phyloP scores from a whole-genome alignment of 2,113 vertebrate species.

The Oncorhynchus nerka region DNA sequence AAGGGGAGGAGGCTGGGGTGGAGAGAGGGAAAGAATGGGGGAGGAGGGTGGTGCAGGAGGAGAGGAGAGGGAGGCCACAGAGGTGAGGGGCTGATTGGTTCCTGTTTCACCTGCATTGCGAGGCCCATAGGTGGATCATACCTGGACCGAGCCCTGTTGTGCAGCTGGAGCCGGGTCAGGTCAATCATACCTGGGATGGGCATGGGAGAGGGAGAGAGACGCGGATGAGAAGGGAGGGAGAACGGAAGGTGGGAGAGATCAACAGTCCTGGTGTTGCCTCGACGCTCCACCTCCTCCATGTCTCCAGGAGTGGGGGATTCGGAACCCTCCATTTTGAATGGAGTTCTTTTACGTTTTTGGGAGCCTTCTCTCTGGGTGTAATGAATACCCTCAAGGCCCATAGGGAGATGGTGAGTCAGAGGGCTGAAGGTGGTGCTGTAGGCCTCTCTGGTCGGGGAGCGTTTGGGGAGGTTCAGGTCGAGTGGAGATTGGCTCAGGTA shows the following conservation, averaged over 20 bases:
- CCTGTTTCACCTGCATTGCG: constrained; percentile 82
- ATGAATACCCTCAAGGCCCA: constrained; percentile 60
- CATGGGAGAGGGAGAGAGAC: constrained; percentile 64
- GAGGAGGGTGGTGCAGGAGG: constrained; percentile 78
- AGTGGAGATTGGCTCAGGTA: constrained; percentile 61
- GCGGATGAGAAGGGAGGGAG: constrained; percentile 66
- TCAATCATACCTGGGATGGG: constrained; percentile 90
- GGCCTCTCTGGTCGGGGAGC: constrained; percentile 60
- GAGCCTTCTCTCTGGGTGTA: constrained; percentile 77
- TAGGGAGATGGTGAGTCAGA: constrained; percentile 68
- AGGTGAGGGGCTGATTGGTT: constrained; percentile 78
- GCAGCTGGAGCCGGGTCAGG: constrained; percentile 84
- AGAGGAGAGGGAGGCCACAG: constrained; percentile 80
- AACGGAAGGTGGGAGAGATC: constrained; percentile 66
- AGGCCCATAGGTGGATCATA: constrained; percentile 50
- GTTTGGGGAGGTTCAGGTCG: constrained; percentile 49
- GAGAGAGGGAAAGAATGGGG: constrained; percentile 80
- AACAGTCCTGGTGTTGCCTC: constrained; percentile 35
- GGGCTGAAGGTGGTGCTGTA: constrained; percentile 53
- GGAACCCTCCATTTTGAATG: constrained; percentile 76
- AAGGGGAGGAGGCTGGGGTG: constrained; percentile 81
- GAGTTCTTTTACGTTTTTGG: constrained; percentile 83
- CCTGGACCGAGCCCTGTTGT: constrained; percentile 73
- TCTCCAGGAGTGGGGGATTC: constrained; percentile 43
- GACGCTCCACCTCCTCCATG: constrained; percentile 50